A percentile compares a stretch with the other conserved stretches of the same genome.
phyloP scores from a whole-genome alignment of 1,140 invertebrate genomes.

The Brachionus paranguensis region DNA sequence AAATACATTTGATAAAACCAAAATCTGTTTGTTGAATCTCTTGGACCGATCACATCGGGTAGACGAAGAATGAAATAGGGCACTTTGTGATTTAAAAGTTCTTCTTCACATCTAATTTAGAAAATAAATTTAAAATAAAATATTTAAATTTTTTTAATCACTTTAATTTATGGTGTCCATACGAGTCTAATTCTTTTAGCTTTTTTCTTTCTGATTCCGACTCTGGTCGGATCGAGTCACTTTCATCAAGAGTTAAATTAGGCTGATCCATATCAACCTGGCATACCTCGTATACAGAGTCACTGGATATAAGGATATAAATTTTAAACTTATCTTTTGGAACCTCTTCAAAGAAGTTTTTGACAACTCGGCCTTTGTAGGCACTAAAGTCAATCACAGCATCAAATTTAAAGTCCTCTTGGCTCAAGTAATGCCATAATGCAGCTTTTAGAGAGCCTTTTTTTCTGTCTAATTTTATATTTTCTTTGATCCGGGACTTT shows the following conservation, averaged over 20 bases:
- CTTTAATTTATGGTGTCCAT: conserved; percentile 50
- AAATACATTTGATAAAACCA: conserved; percentile 59
- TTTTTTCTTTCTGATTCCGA: conserved; percentile 44
- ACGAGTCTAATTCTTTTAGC: conserved; percentile 49
- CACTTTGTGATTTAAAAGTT: conserved; percentile 45
- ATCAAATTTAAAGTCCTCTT: conserved; percentile 47
- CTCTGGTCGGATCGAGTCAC: conserved; percentile 52
- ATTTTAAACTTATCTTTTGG: conserved; percentile 47
- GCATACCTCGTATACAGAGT: conserved; percentile 58
- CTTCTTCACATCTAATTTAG: conserved; percentile 55
- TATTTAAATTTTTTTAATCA: neutral
- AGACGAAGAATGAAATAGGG: conserved; percentile 55
- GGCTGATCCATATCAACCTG: conserved; percentile 40
- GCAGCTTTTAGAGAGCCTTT: conserved; percentile 48
- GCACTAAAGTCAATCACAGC: conserved; percentile 57
- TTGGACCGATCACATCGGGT: conserved; percentile 58
- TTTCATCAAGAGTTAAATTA: conserved; percentile 43
- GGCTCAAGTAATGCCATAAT: conserved; percentile 31
- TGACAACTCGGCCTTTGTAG: conserved; percentile 51
- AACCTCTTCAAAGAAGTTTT: conserved; percentile 46
- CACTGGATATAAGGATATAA: conserved; percentile 58
- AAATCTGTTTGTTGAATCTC: conserved; percentile 57
- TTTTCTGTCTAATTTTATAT: conserved; percentile 54
- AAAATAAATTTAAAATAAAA: neutral
- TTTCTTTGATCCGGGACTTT: neutral